Base-by-base conservation (phyloP, 1,140 invertebrate species). In the Magallana ariakensis region DNA sequence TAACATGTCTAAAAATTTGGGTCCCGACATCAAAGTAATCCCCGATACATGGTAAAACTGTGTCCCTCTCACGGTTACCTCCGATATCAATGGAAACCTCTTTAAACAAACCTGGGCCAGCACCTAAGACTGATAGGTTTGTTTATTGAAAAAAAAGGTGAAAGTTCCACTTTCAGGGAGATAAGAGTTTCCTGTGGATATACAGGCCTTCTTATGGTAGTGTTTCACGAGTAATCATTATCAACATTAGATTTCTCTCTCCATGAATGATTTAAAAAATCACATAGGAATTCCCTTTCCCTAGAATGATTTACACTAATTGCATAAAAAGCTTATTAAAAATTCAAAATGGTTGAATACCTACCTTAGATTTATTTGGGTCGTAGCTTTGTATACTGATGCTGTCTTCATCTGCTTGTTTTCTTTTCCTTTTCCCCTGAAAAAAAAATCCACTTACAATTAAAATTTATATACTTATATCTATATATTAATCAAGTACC, bases 381-480 rank as follows among this genome's bases (percentile, higher is more conserved):
- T 90, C 89, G 85, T 85, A 89, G 66, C 90, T 90, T 70, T 90
- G 90, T 26, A 90, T 70, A 84, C 90, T 90, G 9, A 89, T 83
- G 8, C 33, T 86, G 54, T 90, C 90, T 53, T 89, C 90, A 82
- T 90, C 82, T 56, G 22, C 88, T 81, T 46, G 22, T 66, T 89
- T 88, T 83, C 88, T 80, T 80, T 90, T 90, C 55, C 90, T 57
- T 85, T 90, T 90, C 56, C 85, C 83, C 86, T 90, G 81, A 19
- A 62, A 62, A 62, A 1, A 62, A 16, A 46, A 46, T 46, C 33
- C 33, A 46, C 33, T 46, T 62, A 15, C 60, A 16, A 19, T 3
- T 16, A 62, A 16, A 8, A 19, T 62, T 19, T 62, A n/a, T n/a
- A n/a, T n/a, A n/a, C n/a, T n/a, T n/a, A n/a, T n/a, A 46, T 46